Evolutionary conservation across 2,113 vertebrate genomes (phyloP), one percentile per base, ranked within the genome.

Genomic region (Coracopsis vasa): DNA sequence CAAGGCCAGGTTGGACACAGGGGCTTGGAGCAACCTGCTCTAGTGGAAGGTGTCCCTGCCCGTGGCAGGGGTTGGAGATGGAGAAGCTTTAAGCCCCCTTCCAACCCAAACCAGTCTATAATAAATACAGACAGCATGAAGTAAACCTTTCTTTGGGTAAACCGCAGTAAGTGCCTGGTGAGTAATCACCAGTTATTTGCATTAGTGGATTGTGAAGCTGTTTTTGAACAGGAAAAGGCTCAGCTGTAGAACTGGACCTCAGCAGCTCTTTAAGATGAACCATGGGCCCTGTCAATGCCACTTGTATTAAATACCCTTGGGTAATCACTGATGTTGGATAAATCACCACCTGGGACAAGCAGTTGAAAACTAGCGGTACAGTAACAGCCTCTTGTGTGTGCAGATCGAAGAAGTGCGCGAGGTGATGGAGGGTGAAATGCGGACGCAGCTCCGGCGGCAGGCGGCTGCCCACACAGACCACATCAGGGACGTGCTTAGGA

Each of bases 361-460:
- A 28, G 45, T 3, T 58, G 42, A 4, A 27, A 44, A 18, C 19
- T 10, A 3, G 18, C 1, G 0, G 7, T 44, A 69, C 17, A 4
- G 0, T 25, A 19, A 47, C 42, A 23, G 1, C 54, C 44, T 39
- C 2, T 2, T 62, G 71, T 37, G 50, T 28, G 81, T 15, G 1
- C 88, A 99, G 99, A 96, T 99, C 33, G 98, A 98, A 23, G 99
- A 99, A 93, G 97, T 99, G 29, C 98, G 99, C 24, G 99, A 99
- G 35, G 98, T 99, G 94, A 99, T 99, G 99, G 99, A 99, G 96
- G 98, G 71, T 0, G 99, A 99, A 92, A 99, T 99, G 99, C 98
- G 99, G 83, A 99, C 99, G 7, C 99, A 99, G 98, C 98, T 99
- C 3, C 98, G 99, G 45, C 98, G 99, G 15, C 99, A 99, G 94